Base-by-base conservation (phyloP, 2,888 invertebrate species). In the Zelleria hepariella region DNA sequence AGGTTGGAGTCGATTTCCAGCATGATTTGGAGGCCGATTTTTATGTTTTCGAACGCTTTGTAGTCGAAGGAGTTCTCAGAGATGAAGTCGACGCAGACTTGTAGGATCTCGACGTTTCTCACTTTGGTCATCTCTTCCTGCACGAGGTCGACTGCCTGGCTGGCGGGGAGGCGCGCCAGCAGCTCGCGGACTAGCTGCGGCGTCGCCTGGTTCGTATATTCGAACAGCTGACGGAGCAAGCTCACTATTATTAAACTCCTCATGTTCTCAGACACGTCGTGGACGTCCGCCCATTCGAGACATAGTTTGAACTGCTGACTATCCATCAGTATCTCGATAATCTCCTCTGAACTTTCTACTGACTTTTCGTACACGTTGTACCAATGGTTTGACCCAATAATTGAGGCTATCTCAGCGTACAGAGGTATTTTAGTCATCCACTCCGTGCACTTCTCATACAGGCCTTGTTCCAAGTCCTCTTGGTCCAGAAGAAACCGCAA, bases 11-110 rank as follows among this genome's bases (percentile, higher is more conserved):
- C 90, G 59, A 95, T 87, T 67, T 91, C 90, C 0, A 91, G 81
- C 72, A 95, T 88, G 61, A 95, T 92, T 69, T 91, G 91, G n/a
- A 94, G 73, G 15, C 94, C 93, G 24, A 94, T 83, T 71, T 91
- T 89, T 57, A 93, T 90, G 68, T 92, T 92, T 68, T 89, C 90
- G 66, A 93, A 92, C 5, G 82, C 77, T 53, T 80, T 79, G 70
- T 80, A 86, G 47, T 90, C 84, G 15, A 81, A 82, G 0, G 90
- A 83, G 61, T 90, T 79, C 56, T 89, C 83, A 18, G 90, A 76
- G 57, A 94, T 81, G 69, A 92, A 94, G 60, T 91, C 89, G 1
- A 92, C 83, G 27, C 93, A 82, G 66, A 94, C 93, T 74, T 92
- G 89, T 8, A 95, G 81, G 61, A 93, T 86, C 51, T 90, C 83